These are phyloP conservation scores for Lethocerus indicus DNA, from an alignment of 1,140 invertebrate species.

Conservation along the genomic window DNA sequence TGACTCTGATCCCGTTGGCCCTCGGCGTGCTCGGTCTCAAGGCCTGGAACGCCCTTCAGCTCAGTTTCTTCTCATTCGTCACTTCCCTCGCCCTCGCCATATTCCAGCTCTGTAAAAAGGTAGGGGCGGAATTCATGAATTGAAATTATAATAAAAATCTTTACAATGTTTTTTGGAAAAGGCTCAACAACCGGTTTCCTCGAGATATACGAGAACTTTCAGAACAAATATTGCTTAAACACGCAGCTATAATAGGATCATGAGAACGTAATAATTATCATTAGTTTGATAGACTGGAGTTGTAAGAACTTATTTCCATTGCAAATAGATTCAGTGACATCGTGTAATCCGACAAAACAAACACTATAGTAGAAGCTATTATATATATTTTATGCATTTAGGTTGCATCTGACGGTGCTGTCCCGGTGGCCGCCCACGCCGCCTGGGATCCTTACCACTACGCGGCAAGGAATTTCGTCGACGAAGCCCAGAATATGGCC, in stretches of 20 bases:
- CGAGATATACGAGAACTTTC: too few species aligned
- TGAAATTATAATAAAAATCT: too few species aligned
- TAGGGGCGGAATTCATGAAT: too few species aligned
- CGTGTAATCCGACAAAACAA: too few species aligned
- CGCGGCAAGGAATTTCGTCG: slow-evolving; percentile 17
- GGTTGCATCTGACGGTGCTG: slow-evolving; percentile 30
- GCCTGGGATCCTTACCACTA: slow-evolving; percentile 17
- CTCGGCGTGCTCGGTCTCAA: slow-evolving; percentile 67
- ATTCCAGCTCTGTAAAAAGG: slow-evolving; percentile 76
- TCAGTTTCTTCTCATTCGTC: slow-evolving; percentile 75
- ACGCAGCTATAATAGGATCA: too few species aligned
- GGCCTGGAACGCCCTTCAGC: slow-evolving; percentile 69
- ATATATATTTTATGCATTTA: slow-evolving; percentile 28
- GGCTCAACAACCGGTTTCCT: too few species aligned
- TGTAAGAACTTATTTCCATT: too few species aligned
- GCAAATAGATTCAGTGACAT: too few species aligned
- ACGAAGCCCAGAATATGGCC: slow-evolving; percentile 46
- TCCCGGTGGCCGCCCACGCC: slow-evolving; percentile 15
- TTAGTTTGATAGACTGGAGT: too few species aligned
- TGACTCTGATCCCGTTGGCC: slow-evolving; percentile 65
- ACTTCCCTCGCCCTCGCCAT: slow-evolving; percentile 65
- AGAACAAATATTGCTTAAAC: too few species aligned
- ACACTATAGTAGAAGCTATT: slow-evolving; percentile 14
- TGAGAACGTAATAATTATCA: too few species aligned
- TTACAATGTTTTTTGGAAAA: too few species aligned